A percentile compares a stretch with the other conserved stretches of the same genome.
phyloP scores from a whole-genome alignment of 2,888 invertebrate genomes.

The Cantharis rustica region DNA sequence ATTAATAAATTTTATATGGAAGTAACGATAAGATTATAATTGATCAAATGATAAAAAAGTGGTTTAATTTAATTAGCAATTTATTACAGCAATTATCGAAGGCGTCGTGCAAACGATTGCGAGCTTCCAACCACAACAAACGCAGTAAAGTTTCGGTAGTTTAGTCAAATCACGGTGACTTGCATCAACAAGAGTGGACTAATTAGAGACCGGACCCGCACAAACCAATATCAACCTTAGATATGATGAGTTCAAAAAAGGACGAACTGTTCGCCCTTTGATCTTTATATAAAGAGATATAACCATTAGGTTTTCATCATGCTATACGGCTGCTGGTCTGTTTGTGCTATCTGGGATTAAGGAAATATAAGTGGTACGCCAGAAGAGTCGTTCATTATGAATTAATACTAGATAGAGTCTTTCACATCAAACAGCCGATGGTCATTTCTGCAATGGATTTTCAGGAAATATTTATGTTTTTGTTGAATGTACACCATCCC shows the following conservation, averaged over 20 bases:
- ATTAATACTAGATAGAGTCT: conserved; percentile 33
- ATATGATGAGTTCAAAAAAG: conserved; percentile 51
- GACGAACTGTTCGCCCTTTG: conserved; percentile 50
- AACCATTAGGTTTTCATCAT: conserved; percentile 59
- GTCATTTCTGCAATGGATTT: conserved; percentile 44
- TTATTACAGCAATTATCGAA: conserved; percentile 24
- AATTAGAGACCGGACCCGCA: conserved; percentile 46
- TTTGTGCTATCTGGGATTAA: conserved; percentile 57
- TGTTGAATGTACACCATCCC: not conserved
- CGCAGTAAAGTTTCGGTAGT: conserved; percentile 25
- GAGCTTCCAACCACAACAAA: conserved; percentile 20
- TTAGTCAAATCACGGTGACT: conserved; percentile 44
- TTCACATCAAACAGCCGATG: conserved; percentile 43
- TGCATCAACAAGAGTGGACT: conserved; percentile 48
- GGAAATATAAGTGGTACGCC: conserved; percentile 56
- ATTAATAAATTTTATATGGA: not conserved
- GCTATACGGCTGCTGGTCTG: conserved; percentile 51
- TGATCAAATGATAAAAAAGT: not conserved
- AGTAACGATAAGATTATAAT: not conserved
- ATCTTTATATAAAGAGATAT: conserved; percentile 57
- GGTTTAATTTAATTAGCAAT: conserved; percentile 15
- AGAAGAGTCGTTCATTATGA: conserved; percentile 32
- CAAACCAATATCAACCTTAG: conserved; percentile 51
- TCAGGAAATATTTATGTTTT: not conserved
- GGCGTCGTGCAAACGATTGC: conserved; percentile 25